These are phyloP conservation scores for Tragelaphus strepsiceros DNA, from an alignment of 2,113 vertebrate species.

Conservation along the genomic window DNA sequence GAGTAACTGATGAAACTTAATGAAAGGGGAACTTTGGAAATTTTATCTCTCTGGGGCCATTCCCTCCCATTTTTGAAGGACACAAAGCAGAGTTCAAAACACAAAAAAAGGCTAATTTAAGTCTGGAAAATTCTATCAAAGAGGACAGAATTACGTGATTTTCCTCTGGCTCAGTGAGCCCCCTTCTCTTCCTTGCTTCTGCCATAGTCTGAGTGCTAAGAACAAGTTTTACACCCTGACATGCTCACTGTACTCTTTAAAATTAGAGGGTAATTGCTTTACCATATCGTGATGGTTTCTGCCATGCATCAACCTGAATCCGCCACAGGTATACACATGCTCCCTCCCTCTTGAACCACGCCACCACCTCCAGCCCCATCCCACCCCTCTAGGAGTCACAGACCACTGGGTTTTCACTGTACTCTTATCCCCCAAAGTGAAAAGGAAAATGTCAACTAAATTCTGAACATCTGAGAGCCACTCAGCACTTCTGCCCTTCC, in stretches of 20 bases:
- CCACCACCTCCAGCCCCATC: neutral
- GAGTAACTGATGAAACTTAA: neutral
- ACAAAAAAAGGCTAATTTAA: neutral
- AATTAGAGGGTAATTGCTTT: neutral
- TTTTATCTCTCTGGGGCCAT: neutral
- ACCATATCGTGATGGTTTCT: neutral
- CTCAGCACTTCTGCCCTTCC: fast-evolving
- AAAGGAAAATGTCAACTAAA: neutral
- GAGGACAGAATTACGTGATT: neutral
- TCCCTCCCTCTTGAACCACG: neutral
- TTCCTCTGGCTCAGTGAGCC: neutral
- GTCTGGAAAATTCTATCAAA: neutral
- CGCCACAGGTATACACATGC: fast-evolving
- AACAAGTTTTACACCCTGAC: neutral
- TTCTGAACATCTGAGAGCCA: neutral
- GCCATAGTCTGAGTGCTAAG: neutral
- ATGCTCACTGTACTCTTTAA: neutral
- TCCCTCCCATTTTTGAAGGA: neutral
- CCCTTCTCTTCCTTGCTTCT: neutral
- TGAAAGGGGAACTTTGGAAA: neutral
- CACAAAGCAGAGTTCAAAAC: neutral
- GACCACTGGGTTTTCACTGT: neutral
- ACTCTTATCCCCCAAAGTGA: neutral
- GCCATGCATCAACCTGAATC: neutral
- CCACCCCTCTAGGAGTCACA: neutral